Base-by-base conservation (phyloP, 2,797 vertebrate genomes). In the Momotus momota region DNA sequence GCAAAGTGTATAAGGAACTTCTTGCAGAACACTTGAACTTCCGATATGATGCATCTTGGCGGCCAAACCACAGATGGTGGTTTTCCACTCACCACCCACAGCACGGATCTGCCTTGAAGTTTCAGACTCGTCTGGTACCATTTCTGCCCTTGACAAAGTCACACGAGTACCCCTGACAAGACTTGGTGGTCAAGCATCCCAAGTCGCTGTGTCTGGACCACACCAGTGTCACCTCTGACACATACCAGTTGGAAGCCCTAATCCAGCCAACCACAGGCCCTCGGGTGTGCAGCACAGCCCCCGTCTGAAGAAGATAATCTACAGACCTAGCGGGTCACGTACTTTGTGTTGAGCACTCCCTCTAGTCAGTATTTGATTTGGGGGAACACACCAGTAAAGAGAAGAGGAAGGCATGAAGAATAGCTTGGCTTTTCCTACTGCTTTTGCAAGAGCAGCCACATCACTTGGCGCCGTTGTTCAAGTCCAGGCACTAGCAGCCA, bases 151-250 rank as follows among this genome's bases (percentile, higher is more conserved):
- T 38, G 21, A 66, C n/a, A 67, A 54, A 43, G 29, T 65, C 33
- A 65, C 2, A 0, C 48, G 17, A 65, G 18, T 4, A 66, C 10
- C 43, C 16, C 31, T 27, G 45, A 60, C 62, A 57, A 83, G 31
- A 33, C 13, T 25, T 51, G 2, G 0, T 15, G 40, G 20, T 54
- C 1, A 1, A 94, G 77, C 55, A 77, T 41, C 43, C 65, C 48
- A 7, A 1, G n/a, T 15, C 0, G 0, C 43, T 46, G 0, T 29
- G 23, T 41, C 29, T 23, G 46, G 69, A n/a, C 41, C 64, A 54
- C 0, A 0, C 35, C 35, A 35, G 35, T 4, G 21, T 54, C 27
- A 51, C 55, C 54, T 45, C 27, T 33, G 46, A 46, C 45, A 13
- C 0, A 7, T 4, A 45, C 11, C 74, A 75, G 45, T 31, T 67